Evolutionary conservation across 2,797 vertebrate species (phyloP).

Genomic region (Gallinago solitaria): DNA sequence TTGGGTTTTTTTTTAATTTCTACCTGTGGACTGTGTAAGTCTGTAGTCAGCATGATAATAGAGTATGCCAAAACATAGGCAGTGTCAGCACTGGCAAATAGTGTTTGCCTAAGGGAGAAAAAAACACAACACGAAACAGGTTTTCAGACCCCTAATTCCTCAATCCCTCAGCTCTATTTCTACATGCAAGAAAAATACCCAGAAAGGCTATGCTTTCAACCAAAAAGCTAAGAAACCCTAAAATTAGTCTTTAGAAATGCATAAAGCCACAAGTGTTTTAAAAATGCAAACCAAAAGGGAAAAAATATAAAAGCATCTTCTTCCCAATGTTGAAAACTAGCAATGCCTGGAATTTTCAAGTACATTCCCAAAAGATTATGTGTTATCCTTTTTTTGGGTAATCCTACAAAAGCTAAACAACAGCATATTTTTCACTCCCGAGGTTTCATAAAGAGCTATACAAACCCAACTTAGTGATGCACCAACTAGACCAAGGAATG

Average conservation of each 20-base stretch:
- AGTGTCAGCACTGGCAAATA: conserved; percentile 96
- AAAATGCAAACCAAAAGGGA: neutral
- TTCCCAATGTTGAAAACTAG: neutral
- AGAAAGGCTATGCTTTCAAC: neutral
- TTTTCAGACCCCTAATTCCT: neutral
- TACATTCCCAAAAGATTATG: neutral
- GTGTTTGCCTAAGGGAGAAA: conserved; percentile 84
- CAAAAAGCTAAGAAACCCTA: neutral
- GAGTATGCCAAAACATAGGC: conserved; percentile 96
- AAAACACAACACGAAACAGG: neutral
- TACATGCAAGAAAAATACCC: neutral
- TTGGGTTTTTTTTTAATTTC: neutral
- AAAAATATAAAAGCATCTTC: neutral
- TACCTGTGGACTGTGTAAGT: conserved; percentile 97
- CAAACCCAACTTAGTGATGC: neutral
- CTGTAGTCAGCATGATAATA: conserved; percentile 97
- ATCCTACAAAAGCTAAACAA: neutral
- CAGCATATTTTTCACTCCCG: neutral
- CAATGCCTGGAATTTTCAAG: neutral
- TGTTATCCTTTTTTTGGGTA: neutral
- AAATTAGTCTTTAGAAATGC: neutral
- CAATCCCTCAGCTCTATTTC: neutral
- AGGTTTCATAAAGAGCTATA: neutral
- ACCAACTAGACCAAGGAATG: neutral
- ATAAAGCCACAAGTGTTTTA: neutral